Percentiles rank a stretch among this genome's conserved stretches.
Evolutionary conservation across 2,797 vertebrate species (phyloP).

Genomic region (Tarsius wallacei): DNA sequence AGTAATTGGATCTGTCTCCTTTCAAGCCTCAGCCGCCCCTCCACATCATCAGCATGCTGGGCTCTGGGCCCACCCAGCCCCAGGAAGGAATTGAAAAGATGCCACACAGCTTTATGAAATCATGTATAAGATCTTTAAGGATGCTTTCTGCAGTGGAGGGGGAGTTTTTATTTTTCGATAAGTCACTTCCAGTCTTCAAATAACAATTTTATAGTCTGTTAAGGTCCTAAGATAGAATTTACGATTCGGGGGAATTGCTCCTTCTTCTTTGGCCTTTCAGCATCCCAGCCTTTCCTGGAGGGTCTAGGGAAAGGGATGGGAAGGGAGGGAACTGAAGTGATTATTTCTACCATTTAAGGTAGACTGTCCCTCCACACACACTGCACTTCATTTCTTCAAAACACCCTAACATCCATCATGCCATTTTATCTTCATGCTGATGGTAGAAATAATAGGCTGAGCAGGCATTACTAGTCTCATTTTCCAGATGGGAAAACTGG

Average conservation of each 20-base stretch:
- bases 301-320: neutral
- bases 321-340: neutral
- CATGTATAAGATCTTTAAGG: conserved; percentile 86
- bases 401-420: too few species aligned
- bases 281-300: neutral
- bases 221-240: conserved; percentile 81
- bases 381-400: accelerated
- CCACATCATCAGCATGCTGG: conserved; percentile 83
- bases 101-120: conserved; percentile 88
- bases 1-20: conserved; percentile 87
- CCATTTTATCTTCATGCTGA: neutral
- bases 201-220: conserved; percentile 85
- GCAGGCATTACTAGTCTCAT: neutral
- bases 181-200: conserved; percentile 87
- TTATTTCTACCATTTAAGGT: neutral
- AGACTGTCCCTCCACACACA: accelerated
- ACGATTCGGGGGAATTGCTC: conserved; percentile 41
- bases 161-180: conserved; percentile 84
- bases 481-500: conserved; percentile 17
- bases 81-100: conserved; percentile 86
- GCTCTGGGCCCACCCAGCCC: conserved; percentile 77
- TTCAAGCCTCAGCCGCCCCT: conserved; percentile 74
- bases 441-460: neutral
- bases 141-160: conserved; percentile 72
- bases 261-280: neutral